phyloP scores from a whole-genome alignment of 1,140 invertebrate species.

The Fopius arisanus region DNA sequence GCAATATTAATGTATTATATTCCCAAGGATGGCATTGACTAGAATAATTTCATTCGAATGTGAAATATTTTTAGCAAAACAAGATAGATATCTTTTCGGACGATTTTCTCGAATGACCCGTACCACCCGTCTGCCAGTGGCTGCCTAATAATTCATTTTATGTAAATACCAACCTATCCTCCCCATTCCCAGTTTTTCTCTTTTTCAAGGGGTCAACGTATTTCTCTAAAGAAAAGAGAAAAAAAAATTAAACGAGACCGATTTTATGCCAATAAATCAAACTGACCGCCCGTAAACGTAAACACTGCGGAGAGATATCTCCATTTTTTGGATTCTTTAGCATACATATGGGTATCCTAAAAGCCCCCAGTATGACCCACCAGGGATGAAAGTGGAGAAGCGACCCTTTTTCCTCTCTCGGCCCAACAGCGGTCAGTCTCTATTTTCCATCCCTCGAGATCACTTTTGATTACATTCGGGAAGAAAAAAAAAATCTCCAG shows the following conservation, averaged over 20 bases:
- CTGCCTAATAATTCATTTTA: constrained; percentile 63
- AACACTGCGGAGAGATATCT: constrained; percentile 31
- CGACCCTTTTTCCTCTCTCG: not conserved
- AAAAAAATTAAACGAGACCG: constrained; percentile 56
- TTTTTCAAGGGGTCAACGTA: not conserved
- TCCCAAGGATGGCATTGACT: not conserved
- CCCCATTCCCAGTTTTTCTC: not conserved
- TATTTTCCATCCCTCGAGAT: constrained; percentile 2
- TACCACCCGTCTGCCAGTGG: not conserved
- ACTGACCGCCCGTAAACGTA: constrained; percentile 49
- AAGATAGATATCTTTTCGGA: not conserved
- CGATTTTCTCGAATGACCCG: not conserved
- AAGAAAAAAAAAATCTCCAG: not conserved
- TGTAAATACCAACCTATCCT: constrained; percentile 51
- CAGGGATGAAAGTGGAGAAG: constrained; percentile 10
- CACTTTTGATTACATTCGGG: not conserved
- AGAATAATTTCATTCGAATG: not conserved
- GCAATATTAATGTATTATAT: too few relatives aligned
- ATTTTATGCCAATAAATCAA: constrained; percentile 62
- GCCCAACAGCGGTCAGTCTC: not conserved
- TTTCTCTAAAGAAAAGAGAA: not conserved
- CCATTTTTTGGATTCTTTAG: constrained; percentile 36
- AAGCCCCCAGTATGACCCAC: constrained; percentile 1
- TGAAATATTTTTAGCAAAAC: not conserved
- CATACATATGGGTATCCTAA: constrained; percentile 8